Conservation (phyloP, 2,113 vertebrate genomes). For the Salvelinus namaycush region DNA sequence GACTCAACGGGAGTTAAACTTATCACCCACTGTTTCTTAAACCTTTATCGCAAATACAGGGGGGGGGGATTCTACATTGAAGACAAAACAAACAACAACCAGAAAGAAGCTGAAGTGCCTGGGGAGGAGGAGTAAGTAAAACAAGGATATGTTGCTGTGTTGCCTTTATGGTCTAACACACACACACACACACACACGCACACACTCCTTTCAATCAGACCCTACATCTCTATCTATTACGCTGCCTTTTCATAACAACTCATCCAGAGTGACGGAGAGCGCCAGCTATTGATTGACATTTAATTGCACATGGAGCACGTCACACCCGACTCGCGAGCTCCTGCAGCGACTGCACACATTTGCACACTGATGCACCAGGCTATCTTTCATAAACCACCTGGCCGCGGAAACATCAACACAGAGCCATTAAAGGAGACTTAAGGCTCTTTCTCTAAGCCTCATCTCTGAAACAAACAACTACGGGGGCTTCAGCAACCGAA, state of each 20-base stretch:
- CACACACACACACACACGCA: neutral
- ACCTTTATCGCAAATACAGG: neutral
- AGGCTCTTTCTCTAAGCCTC: neutral
- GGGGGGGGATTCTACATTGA: neutral
- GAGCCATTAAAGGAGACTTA: constrained; percentile 9
- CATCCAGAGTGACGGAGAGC: neutral
- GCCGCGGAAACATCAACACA: constrained; percentile 27
- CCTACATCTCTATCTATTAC: neutral
- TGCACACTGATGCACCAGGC: constrained; percentile 13
- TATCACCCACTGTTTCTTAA: neutral
- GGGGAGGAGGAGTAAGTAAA: neutral
- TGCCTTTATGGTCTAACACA: neutral
- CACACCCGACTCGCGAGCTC: neutral
- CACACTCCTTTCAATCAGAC: neutral
- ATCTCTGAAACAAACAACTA: neutral
- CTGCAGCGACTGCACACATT: neutral
- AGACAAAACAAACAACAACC: neutral
- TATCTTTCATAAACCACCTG: constrained; percentile 32
- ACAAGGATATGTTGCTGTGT: neutral
- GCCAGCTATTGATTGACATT: neutral
- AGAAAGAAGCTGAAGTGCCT: neutral
- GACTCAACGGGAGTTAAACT: neutral
- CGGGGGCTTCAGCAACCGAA: neutral
- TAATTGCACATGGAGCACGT: neutral
- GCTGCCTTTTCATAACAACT: neutral